Evolutionary conservation across 2,113 vertebrate species (phyloP).

Genomic region (Cottus gobio): DNA sequence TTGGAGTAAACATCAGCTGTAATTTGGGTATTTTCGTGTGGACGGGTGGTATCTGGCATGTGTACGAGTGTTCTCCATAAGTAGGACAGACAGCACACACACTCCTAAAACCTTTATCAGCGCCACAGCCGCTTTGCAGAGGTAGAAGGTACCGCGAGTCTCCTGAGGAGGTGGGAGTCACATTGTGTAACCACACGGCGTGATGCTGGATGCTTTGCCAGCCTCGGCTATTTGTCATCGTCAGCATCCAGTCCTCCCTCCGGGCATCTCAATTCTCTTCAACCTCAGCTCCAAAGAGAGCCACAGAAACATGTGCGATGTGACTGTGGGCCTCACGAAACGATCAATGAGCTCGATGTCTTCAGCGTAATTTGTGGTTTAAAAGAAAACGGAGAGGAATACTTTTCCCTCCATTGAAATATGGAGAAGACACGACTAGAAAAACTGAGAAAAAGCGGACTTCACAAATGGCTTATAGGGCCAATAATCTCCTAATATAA

Average conservation of each 20-base stretch:
- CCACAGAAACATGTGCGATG: constrained; percentile 9
- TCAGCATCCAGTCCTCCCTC: constrained; percentile 48
- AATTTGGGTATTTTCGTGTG: neutral
- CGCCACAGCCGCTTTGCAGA: constrained; percentile 8
- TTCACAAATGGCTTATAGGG: neutral
- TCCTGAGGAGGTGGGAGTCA: constrained; percentile 56
- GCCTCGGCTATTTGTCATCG: constrained; percentile 65
- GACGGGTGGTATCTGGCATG: neutral
- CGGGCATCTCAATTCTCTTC: constrained; percentile 33
- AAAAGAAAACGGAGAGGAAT: constrained; percentile 24
- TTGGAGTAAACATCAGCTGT: neutral
- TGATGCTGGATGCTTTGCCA: constrained; percentile 54
- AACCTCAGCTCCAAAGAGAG: constrained; percentile 26
- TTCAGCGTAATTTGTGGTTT: constrained; percentile 7
- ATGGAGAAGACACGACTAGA: neutral
- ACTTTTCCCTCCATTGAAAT: constrained; percentile 5
- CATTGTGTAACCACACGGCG: constrained; percentile 56
- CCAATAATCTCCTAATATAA: too few species aligned
- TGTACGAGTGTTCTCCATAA: neutral
- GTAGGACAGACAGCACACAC: neutral
- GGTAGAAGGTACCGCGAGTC: constrained; percentile 40
- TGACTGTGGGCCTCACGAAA: constrained; percentile 28
- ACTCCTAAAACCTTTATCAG: constrained; percentile 8
- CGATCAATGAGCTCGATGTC: constrained; percentile 40
- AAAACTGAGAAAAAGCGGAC: neutral